A percentile compares a stretch with the other conserved stretches of the same genome.
Conservation (phyloP, 2,888 invertebrate species). For the Aelia acuminata region DNA sequence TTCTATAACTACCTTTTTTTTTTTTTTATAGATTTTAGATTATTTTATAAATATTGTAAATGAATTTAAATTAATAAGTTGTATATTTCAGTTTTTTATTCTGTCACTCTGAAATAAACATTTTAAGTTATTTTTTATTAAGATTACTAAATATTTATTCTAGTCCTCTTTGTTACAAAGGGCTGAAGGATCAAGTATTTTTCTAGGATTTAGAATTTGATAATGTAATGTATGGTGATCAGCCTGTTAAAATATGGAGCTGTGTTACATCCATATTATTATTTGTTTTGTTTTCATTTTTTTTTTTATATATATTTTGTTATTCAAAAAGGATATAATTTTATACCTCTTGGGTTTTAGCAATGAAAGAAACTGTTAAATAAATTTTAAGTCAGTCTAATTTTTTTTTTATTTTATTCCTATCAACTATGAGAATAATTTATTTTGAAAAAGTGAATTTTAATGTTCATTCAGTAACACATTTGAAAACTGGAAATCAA, state of each 20-base stretch:
- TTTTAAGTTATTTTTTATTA: conserved; percentile 25
- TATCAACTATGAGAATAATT: background rate
- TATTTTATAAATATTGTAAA: conserved; percentile 45
- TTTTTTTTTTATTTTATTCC: background rate
- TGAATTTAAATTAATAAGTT: conserved; percentile 36
- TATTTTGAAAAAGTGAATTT: too few relatives aligned
- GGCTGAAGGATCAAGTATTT: conserved; percentile 46
- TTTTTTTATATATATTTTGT: conserved; percentile 9
- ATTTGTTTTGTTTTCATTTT: background rate
- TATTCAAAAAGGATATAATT: conserved; percentile 20
- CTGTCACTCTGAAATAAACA: background rate
- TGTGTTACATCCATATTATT: background rate
- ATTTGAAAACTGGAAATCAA: too few relatives aligned
- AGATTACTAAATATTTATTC: conserved; percentile 44
- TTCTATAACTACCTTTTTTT: background rate
- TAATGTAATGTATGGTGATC: conserved; percentile 10
- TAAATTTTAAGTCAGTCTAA: conserved; percentile 15
- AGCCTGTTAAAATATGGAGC: conserved; percentile 31
- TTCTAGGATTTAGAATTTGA: conserved; percentile 35
- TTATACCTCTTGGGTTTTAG: conserved; percentile 46
- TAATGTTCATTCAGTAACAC: too few relatives aligned
- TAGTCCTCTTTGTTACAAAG: conserved; percentile 46
- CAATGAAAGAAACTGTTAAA: background rate
- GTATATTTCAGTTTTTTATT: conserved; percentile 40
- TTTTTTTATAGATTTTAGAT: conserved; percentile 13